phyloP scores from a whole-genome alignment of 2,113 vertebrate species.

The Neopipo cinnamomea region DNA sequence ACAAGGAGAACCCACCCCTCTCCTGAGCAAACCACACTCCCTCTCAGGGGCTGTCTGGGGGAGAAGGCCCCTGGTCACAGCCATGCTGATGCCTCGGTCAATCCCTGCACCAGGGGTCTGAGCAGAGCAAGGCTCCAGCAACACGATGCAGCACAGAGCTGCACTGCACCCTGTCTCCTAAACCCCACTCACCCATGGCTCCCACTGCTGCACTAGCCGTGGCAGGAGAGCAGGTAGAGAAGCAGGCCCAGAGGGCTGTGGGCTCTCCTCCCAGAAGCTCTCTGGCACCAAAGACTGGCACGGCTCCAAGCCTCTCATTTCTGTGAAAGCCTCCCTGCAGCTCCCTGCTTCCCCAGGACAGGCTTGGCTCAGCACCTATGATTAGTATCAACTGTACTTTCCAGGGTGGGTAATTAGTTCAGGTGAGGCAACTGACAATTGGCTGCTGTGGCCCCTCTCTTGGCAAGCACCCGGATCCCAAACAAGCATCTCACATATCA shows the following conservation, averaged over 20 bases:
- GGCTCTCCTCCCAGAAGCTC: slow-evolving; percentile 7
- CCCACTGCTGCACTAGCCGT: background rate
- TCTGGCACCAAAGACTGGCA: background rate
- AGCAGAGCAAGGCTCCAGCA: background rate
- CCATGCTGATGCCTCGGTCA: fast-evolving
- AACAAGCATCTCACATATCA: slow-evolving; percentile 59
- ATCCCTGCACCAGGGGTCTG: background rate
- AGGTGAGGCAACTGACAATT: slow-evolving; percentile 68
- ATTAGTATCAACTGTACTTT: slow-evolving; percentile 63
- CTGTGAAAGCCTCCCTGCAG: slow-evolving; percentile 15
- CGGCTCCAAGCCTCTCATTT: background rate
- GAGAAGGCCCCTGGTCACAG: background rate
- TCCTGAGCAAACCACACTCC: background rate
- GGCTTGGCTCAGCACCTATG: slow-evolving; percentile 46
- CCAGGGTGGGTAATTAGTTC: slow-evolving; percentile 62
- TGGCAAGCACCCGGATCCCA: slow-evolving; percentile 27
- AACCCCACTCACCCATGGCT: background rate
- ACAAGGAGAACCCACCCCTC: background rate
- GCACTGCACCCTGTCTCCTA: background rate
- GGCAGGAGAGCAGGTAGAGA: background rate
- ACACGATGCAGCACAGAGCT: background rate
- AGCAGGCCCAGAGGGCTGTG: background rate
- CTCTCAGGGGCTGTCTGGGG: background rate
- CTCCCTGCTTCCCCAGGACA: slow-evolving; percentile 40
- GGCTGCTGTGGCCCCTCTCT: slow-evolving; percentile 45